These are phyloP conservation scores for Siphamia tubifer DNA, from an alignment of 2,113 vertebrate species.

Conservation along the genomic window DNA sequence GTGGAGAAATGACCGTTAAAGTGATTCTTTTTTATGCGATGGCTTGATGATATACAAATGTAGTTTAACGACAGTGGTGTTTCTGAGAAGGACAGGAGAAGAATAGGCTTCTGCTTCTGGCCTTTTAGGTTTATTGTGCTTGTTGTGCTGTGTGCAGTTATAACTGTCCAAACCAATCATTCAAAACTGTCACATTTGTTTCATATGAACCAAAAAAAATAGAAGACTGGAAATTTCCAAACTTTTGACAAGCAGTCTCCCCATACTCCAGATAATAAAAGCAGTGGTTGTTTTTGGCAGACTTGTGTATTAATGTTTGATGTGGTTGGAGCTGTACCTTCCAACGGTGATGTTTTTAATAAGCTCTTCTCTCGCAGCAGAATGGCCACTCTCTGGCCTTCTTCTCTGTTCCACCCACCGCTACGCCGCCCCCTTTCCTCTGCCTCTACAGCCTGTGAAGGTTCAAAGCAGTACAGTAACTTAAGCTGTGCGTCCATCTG, in stretches of 20 bases:
- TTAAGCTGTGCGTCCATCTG: conserved; percentile 41
- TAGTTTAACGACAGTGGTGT: too few relatives aligned
- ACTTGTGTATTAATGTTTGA: background rate
- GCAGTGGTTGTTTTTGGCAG: background rate
- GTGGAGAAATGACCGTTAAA: too few relatives aligned
- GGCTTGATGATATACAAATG: too few relatives aligned
- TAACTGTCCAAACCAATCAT: too few relatives aligned
- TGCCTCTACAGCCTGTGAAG: conserved; percentile 34
- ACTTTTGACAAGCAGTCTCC: too few relatives aligned
- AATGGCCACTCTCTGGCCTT: conserved; percentile 63
- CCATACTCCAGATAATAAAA: background rate
- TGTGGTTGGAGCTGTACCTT: conserved; percentile 49
- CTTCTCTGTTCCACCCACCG: conserved; percentile 67
- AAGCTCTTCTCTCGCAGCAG: conserved; percentile 74
- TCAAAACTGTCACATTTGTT: too few relatives aligned
- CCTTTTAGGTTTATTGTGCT: too few relatives aligned
- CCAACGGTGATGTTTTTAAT: conserved; percentile 54
- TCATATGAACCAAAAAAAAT: too few relatives aligned
- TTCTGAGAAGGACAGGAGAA: too few relatives aligned
- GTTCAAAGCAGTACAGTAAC: conserved; percentile 13
- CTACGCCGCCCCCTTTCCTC: conserved; percentile 18
- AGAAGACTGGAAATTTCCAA: background rate
- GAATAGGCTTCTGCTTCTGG: too few relatives aligned
- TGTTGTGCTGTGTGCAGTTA: too few relatives aligned
- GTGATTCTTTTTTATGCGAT: too few relatives aligned